Base-by-base conservation (phyloP, 2,113 vertebrate species). In the Xenopus borealis region DNA sequence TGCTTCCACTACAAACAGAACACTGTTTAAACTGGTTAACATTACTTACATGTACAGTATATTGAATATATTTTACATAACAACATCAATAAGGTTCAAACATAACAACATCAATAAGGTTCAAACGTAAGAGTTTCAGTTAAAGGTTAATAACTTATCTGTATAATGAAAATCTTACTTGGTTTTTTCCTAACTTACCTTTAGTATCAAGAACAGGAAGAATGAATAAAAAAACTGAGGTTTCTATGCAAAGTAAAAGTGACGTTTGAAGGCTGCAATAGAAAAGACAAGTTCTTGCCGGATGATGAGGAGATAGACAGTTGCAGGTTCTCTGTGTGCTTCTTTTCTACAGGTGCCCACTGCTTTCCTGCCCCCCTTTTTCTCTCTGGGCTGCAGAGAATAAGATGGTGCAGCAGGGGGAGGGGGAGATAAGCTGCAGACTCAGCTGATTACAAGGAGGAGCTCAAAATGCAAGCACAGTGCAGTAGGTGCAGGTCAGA, bases 341-440 rank as follows among this genome's bases (percentile, higher is more conserved):
- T 33, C 30, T 1, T 13, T 12, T 64, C 62, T 50, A 72, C 71
- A 72, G 71, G 71, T 72, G 62, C 52, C 70, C 62, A 53, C 62
- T 18, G 46, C 12, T 11, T 55, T 50, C 71, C 71, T 66, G 47
- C 62, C 53, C 62, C 64, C 33, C 16, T 33, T 50, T 19, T 62
- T 20, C 61, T 40, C 11, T 18, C 50, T 72, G 27, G 53, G 47
- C 52, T 53, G 30, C 47, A 72, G 47, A 62, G 30, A 62, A 66
- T 62, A 72, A 57, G 71, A 72, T 65, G 62, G 62, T 45, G 62
- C 53, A 19, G 40, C n/a, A 72, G 71, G 14, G 44, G 40, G 63
- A 72, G 71, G 71, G 62, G 71, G 71, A 72, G 62, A 66, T 72
- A 72, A 72, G 17, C 71, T 72, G 50, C 61, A 64, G 50, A 33